These are phyloP conservation scores for Tapirus indicus DNA, from an alignment of 2,797 vertebrate genomes.

Conservation along the genomic window DNA sequence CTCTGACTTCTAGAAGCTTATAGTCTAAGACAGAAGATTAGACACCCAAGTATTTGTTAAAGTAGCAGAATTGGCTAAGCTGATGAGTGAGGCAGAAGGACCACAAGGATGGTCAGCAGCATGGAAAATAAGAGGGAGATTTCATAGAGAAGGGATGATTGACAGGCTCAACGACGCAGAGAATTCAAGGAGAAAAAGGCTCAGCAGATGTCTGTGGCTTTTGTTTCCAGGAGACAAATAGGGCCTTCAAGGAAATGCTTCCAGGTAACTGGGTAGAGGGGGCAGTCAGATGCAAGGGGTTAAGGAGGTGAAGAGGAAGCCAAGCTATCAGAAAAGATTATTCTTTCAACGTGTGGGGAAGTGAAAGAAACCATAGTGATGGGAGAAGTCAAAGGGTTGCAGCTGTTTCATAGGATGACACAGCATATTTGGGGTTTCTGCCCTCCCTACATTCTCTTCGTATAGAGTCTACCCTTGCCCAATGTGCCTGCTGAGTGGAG, in stretches of 20 bases:
- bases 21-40: not conserved
- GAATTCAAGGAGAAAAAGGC: not conserved
- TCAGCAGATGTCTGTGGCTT: not conserved
- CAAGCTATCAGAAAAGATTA: not conserved
- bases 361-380: not conserved
- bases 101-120: not conserved
- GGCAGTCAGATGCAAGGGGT: not conserved
- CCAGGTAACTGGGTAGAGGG: not conserved
- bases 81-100: not conserved
- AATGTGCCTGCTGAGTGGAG: not conserved
- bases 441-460: not conserved
- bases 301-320: not conserved
- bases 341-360: not conserved
- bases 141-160: not conserved
- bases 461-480: not conserved
- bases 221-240: not conserved
- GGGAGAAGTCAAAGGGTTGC: too few relatives aligned
- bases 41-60: not conserved
- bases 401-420: not conserved
- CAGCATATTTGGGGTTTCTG: too few relatives aligned
- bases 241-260: not conserved
- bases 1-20: constrained; percentile 10
- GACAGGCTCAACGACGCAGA: not conserved
- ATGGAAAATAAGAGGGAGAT: not conserved
- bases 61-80: not conserved